Percentiles rank a stretch among this genome's conserved stretches.
phyloP scores from a whole-genome alignment of 2,113 vertebrate genomes.

The Ammospiza nelsoni region DNA sequence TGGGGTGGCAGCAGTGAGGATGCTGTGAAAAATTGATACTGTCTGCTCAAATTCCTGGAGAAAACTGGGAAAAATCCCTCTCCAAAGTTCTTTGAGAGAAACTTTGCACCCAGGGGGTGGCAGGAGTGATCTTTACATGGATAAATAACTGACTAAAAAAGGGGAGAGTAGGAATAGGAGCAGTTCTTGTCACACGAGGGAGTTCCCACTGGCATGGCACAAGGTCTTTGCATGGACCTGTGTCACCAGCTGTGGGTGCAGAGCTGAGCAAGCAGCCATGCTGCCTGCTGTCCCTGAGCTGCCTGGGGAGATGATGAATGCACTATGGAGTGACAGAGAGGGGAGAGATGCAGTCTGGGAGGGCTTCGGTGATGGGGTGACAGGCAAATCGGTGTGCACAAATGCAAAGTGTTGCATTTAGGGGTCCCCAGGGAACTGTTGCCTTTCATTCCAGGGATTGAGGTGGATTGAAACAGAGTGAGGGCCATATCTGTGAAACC shows the following conservation, averaged over 20 bases:
- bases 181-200: fast-evolving
- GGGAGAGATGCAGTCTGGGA: neutral
- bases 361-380: neutral
- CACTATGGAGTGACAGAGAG: neutral
- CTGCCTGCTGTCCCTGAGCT: neutral
- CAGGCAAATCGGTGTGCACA: fast-evolving
- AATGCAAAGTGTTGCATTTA: neutral
- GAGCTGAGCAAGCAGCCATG: neutral
- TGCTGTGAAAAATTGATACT: neutral
- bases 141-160: neutral
- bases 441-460: fast-evolving
- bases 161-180: neutral
- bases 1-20: fast-evolving
- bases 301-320: neutral
- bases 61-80: neutral
- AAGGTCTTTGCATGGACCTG: neutral
- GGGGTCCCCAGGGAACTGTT: neutral
- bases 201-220: fast-evolving
- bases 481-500: neutral
- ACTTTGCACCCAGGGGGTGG: neutral
- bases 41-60: neutral
- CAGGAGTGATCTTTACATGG: neutral
- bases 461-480: neutral
- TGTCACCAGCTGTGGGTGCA: neutral
- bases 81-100: neutral